Percentiles rank a stretch among this genome's conserved stretches.
phyloP scores from a whole-genome alignment of 2,797 vertebrate species.

The Antrozous pallidus region DNA sequence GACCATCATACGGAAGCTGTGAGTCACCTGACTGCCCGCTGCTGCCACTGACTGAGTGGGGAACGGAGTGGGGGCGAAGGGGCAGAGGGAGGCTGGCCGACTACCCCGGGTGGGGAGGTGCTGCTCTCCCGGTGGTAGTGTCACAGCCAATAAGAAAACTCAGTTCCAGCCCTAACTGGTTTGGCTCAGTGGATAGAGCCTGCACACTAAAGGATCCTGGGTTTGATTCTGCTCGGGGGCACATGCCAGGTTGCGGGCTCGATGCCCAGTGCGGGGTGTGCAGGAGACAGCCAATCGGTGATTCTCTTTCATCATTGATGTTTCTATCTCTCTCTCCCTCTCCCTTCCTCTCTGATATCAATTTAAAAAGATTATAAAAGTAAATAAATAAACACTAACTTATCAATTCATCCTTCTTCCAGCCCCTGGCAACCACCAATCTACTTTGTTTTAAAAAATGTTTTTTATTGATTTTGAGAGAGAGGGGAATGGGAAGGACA shows the following conservation, averaged over 20 bases:
- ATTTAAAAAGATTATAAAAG: too few relatives aligned
- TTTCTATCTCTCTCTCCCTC: background rate
- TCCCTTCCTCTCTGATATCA: background rate
- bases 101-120: rapidly evolving
- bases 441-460: too few relatives aligned
- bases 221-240: background rate
- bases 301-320: too few relatives aligned
- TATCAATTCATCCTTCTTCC: too few relatives aligned
- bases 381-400: too few relatives aligned
- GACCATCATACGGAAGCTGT: slow-evolving; percentile 91
- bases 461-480: background rate
- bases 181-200: background rate
- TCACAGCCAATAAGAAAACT: background rate
- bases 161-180: background rate
- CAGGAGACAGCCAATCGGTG: background rate
- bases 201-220: background rate
- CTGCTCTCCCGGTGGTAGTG: background rate
- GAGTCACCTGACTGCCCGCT: slow-evolving; percentile 75
- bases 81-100: background rate
- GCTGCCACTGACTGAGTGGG: background rate
- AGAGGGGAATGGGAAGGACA: background rate
- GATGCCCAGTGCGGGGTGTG: too few relatives aligned
- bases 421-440: too few relatives aligned
- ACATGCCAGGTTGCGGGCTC: too few relatives aligned
- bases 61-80: too few relatives aligned